Percentiles rank a stretch among this genome's conserved stretches.
Conservation (phyloP, 37 sponge, comb jelly and placozoan genomes). For the Cladorhizidae sp. region DNA sequence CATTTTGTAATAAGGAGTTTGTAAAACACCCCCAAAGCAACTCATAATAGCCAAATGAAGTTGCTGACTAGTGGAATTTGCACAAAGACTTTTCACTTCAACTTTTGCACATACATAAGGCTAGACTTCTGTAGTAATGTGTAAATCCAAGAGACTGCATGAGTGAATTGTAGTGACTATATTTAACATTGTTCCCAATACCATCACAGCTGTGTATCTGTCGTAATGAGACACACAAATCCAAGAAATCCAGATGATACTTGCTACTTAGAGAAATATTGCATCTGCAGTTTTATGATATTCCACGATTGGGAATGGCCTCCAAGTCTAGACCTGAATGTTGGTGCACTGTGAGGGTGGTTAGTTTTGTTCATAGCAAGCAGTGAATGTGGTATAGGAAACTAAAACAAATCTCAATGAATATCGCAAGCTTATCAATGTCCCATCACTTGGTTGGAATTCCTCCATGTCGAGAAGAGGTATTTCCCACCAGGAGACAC, state of each 20-base stretch:
- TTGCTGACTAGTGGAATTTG: too few species aligned
- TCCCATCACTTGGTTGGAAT: too few species aligned
- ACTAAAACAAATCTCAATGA: conserved; percentile 8
- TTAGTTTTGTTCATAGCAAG: not conserved
- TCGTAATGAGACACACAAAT: not conserved
- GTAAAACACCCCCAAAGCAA: too few species aligned
- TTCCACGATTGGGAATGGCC: too few species aligned
- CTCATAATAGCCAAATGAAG: too few species aligned
- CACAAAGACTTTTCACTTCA: too few species aligned
- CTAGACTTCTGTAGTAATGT: too few species aligned
- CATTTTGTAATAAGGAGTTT: too few species aligned
- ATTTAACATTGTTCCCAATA: not conserved
- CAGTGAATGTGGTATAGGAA: not conserved
- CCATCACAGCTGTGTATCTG: not conserved
- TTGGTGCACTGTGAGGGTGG: not conserved
- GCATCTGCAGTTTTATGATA: not conserved
- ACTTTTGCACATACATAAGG: too few species aligned
- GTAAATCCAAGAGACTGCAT: not conserved
- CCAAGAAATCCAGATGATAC: not conserved
- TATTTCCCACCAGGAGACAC: too few species aligned
- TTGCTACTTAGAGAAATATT: not conserved
- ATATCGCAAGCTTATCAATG: not conserved
- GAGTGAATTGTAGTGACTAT: not conserved
- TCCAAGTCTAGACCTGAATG: not conserved
- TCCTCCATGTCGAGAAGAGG: too few species aligned